Percentiles rank a stretch among this genome's conserved stretches.
phyloP scores from a whole-genome alignment of 1,140 invertebrate genomes.

The Drosophila rufa region DNA sequence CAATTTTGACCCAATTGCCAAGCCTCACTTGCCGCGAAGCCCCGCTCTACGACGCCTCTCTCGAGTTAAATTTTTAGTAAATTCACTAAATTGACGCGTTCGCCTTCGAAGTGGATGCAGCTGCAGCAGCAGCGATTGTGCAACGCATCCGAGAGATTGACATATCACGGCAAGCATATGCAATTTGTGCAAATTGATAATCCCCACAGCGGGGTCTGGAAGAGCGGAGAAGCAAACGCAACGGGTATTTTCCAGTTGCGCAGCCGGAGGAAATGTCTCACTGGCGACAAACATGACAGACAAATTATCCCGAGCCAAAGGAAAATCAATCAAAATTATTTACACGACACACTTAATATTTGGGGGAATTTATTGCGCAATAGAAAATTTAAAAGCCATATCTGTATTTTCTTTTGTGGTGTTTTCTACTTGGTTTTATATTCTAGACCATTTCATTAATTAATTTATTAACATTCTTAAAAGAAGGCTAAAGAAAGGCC shows the following conservation, averaged over 20 bases:
- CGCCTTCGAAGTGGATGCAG: conserved; percentile 42
- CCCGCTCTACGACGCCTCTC: conserved; percentile 6
- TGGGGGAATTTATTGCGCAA: background rate
- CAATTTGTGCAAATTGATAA: conserved; percentile 40
- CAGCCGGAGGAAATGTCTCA: conserved; percentile 14
- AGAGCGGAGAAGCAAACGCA: conserved; percentile 1
- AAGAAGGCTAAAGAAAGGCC: background rate
- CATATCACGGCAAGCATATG: conserved; percentile 24
- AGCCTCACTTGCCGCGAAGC: conserved; percentile 44
- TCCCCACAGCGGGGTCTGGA: background rate
- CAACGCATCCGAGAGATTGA: conserved; percentile 29
- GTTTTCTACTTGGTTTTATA: background rate
- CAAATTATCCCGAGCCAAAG: background rate
- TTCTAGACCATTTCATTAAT: background rate
- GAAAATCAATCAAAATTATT: conserved; percentile 9
- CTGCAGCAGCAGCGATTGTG: conserved; percentile 31
- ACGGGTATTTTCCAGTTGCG: conserved; percentile 15
- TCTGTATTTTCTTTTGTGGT: no score
- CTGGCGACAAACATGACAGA: conserved; percentile 2
- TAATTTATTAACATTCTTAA: no score
- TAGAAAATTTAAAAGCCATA: background rate
- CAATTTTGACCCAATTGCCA: conserved; percentile 68
- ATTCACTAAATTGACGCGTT: conserved; percentile 47
- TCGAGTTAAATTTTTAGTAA: background rate
- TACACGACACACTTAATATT: background rate